phyloP scores from a whole-genome alignment of 2,888 invertebrate genomes.

The Troides oblongomaculatus region DNA sequence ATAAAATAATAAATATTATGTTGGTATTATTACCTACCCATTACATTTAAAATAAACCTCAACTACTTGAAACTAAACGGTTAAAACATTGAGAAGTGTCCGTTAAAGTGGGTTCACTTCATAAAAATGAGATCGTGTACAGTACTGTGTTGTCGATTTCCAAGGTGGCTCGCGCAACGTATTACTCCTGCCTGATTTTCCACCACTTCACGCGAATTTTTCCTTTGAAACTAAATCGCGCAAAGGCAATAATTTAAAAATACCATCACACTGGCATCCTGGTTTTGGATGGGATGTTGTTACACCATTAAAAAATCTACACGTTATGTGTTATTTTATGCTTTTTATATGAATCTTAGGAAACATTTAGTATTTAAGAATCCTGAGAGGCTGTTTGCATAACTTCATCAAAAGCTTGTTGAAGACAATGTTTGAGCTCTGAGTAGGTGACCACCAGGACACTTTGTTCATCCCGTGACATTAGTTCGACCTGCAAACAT shows the following conservation, averaged over 20 bases:
- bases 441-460: constrained; percentile 96
- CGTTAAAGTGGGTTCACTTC: constrained; percentile 26
- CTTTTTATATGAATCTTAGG: not conserved
- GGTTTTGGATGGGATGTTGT: no score
- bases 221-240: not conserved
- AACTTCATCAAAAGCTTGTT: constrained; percentile 93
- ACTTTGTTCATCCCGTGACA: constrained; percentile 98
- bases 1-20: constrained; percentile 25
- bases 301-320: no score
- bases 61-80: constrained; percentile 22
- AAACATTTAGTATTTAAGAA: not conserved
- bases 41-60: constrained; percentile 18
- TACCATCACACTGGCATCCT: constrained; percentile 1
- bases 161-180: constrained; percentile 4
- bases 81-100: constrained; percentile 4
- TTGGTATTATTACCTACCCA: constrained; percentile 16
- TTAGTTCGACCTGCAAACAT: constrained; percentile 88
- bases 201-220: not conserved
- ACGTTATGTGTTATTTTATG: no score
- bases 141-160: constrained; percentile 29
- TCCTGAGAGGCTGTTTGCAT: constrained; percentile 61
- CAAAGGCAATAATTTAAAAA: constrained; percentile 1
- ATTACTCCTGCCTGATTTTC: not conserved
- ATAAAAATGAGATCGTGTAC: constrained; percentile 51
- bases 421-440: constrained; percentile 96